Base-by-base conservation (phyloP, 2,797 vertebrate species). In the Cryptoblepharus egeriae region DNA sequence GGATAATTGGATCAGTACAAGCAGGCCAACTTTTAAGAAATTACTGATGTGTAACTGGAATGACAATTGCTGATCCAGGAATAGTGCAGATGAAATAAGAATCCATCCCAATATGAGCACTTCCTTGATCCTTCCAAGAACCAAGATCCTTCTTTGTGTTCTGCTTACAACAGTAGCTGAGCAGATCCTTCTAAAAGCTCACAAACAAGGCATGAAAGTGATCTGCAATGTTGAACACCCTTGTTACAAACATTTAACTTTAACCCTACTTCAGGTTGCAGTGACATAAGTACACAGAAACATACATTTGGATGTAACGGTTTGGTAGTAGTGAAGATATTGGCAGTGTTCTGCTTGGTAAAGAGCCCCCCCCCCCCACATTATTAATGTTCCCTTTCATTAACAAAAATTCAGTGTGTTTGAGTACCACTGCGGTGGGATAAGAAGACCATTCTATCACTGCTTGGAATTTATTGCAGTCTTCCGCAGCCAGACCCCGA, bases 401-500 rank as follows among this genome's bases (percentile, higher is more conserved):
- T 67, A 86, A 80, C 87, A 90, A 87, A 68, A 68, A 49, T 77
- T 84, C 16, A 84, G 13, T 49, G n/a, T 82, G 30, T 85, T 79
- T 81, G 70, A 77, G 86, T 88, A 78, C 2, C 57, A 32, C 26
- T 32, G 6, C 42, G 22, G 37, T 37, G 85, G 80, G 61, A 89
- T 88, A 80, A 90, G 88, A 76, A 87, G 35, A 45, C 87, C 63
- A 79, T 88, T 90, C 57, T 85, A 76, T n/a, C 82, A 80, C 70
- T 87, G 80, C 81, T 84, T 91, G 10, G 63, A 69, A 26, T 85
- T 92, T 75, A 85, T 55, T 84, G 80, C 77, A 88, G 73, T 79
- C 16, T 88, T 83, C 65, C 71, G 84, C 68, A 92, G 81, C 79
- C 88, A 90, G 85, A 75, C 75, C 83, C 82, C 77, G 91, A 89